Percentiles rank a stretch among this genome's conserved stretches.
Conservation (phyloP, 1,140 invertebrate genomes). For the Chironomus tepperi region DNA sequence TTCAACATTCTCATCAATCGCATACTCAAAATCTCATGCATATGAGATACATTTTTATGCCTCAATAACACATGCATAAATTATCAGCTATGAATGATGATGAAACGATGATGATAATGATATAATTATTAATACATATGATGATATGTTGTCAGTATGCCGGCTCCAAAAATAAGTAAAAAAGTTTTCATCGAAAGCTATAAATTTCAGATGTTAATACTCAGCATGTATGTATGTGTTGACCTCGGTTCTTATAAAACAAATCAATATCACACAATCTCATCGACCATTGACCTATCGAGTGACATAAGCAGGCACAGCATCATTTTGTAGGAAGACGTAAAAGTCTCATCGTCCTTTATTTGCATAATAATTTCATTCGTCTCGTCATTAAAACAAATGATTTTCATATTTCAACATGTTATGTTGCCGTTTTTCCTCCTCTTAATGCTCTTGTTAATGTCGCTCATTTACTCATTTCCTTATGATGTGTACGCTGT, state of each 20-base stretch:
- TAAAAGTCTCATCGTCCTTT: neutral
- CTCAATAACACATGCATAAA: neutral
- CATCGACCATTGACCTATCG: neutral
- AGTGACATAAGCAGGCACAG: neutral
- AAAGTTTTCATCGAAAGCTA: neutral
- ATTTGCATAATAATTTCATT: conserved; percentile 11
- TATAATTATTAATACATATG: neutral
- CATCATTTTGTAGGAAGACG: neutral
- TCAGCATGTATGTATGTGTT: neutral
- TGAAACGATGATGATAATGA: neutral
- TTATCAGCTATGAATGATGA: neutral
- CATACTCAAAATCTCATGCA: too few species aligned
- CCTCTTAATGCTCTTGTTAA: neutral
- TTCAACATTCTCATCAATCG: too few species aligned
- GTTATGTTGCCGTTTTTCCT: neutral
- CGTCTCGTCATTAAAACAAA: conserved; percentile 3
- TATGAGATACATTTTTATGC: too few species aligned
- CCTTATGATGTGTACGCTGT: neutral
- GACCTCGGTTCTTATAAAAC: neutral
- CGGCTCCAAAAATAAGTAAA: neutral
- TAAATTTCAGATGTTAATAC: too few species aligned
- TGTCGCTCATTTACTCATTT: neutral
- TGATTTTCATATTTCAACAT: neutral
- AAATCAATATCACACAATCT: neutral
- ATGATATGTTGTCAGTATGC: conserved; percentile 6